phyloP scores from a whole-genome alignment of 1,140 invertebrate genomes.

The Drosophila ohnishii region DNA sequence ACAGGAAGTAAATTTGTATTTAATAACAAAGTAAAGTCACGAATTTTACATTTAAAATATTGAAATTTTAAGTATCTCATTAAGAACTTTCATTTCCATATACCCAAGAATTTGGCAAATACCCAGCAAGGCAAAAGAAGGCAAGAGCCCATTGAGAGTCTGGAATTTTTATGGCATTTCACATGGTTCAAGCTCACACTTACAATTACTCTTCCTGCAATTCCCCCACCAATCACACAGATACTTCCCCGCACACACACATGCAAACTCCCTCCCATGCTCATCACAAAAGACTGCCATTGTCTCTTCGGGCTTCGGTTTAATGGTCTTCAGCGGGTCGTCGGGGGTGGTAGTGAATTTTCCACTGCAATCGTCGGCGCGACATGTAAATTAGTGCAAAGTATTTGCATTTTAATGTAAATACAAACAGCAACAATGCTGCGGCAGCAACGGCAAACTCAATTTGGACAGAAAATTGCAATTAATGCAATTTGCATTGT shows the following conservation, averaged over 20 bases:
- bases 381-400: slow-evolving; percentile 77
- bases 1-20: not conserved
- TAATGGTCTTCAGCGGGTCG: not conserved
- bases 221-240: slow-evolving; percentile 12
- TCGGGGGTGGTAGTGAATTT: slow-evolving; percentile 19
- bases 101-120: not conserved
- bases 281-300: slow-evolving; percentile 60
- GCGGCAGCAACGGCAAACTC: slow-evolving; percentile 22
- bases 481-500: slow-evolving; percentile 73
- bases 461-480: slow-evolving; percentile 61
- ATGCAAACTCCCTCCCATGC: not conserved
- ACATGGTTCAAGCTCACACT: slow-evolving; percentile 56
- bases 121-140: not conserved
- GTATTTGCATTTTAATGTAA: slow-evolving; percentile 73
- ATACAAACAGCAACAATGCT: slow-evolving; percentile 26
- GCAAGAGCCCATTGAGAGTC: slow-evolving; percentile 11
- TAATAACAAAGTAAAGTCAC: not conserved
- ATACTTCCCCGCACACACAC: slow-evolving; percentile 11
- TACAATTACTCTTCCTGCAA: slow-evolving; percentile 38
- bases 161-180: slow-evolving; percentile 78
- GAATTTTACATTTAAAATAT: not conserved
- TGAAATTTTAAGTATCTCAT: not conserved
- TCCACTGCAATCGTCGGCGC: slow-evolving; percentile 44
- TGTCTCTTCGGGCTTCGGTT: slow-evolving; percentile 40
- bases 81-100: not conserved